These are phyloP conservation scores for Ferrisia virgata DNA, from an alignment of 2,888 invertebrate genomes.

Conservation along the genomic window DNA sequence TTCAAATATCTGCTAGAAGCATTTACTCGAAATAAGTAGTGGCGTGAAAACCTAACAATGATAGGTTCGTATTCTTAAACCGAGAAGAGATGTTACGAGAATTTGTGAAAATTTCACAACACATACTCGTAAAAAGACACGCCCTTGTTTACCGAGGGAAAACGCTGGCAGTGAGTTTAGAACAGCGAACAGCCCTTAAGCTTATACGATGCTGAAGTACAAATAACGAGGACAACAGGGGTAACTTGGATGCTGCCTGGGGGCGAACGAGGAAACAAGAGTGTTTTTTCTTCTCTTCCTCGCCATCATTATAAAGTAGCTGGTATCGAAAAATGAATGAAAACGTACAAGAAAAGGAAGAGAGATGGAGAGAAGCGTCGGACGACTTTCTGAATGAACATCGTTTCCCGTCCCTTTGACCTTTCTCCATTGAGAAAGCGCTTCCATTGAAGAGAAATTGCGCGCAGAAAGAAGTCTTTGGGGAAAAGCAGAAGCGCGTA, in stretches of 20 bases:
- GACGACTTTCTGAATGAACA: conserved; percentile 1
- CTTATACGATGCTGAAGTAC: background rate
- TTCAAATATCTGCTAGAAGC: too few species aligned
- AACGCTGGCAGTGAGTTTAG: background rate
- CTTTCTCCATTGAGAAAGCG: conserved; percentile 22
- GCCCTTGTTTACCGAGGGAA: conserved; percentile 1
- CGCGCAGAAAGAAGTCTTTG: background rate
- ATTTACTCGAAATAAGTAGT: too few species aligned
- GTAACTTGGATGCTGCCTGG: background rate
- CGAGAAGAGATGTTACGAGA: too few species aligned
- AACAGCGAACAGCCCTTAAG: background rate
- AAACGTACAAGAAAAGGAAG: background rate
- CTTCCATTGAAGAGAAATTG: background rate
- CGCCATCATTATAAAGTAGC: background rate
- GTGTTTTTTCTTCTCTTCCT: background rate
- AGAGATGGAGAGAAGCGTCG: background rate
- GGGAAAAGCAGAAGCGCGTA: background rate
- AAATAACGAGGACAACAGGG: background rate
- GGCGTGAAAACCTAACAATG: too few species aligned
- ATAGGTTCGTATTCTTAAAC: too few species aligned
- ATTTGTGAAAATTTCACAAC: background rate
- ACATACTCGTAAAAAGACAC: conserved; percentile 1
- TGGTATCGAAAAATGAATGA: background rate
- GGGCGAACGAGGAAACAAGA: background rate
- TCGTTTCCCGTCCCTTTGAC: conserved; percentile 27